Base-by-base conservation (phyloP, 1,140 invertebrate genomes). In the Adelges cooleyi region DNA sequence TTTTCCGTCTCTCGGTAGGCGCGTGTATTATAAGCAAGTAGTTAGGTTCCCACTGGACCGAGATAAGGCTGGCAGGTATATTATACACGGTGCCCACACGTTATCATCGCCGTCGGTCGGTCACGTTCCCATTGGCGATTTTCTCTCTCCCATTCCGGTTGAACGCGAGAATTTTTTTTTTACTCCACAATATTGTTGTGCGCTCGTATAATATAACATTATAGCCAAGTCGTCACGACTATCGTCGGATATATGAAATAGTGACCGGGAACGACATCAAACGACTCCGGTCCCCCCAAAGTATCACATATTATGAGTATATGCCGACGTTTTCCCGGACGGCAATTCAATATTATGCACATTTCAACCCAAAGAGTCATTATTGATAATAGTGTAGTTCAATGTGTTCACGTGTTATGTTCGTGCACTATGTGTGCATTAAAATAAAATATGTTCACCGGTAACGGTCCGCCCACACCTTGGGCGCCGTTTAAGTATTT, bases 41-140 rank as follows among this genome's bases (percentile, higher is more conserved):
- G 1, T 18, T 40, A n/a, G 40, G 25, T 56, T 56, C 42, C 33
- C 36, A 42, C 25, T 36, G 53, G 38, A 23, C 33, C 23, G 38
- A 56, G 38, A 56, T 42, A 56, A 56, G 38, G 36, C 22, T 40
- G 3, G n/a, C 13, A 38, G 2, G 10, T 36, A 52, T 36, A n/a
- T 9, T 11, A 36, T 36, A 52, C 4, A 10, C 11, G n/a, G 11
- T 33, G 11, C 22, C 50, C 50, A 33, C 27, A 25, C 13, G 52
- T 54, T 54, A 54, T 54, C 52, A 40, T 54, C 33, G 36, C 13
- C 33, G 33, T 38, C 33, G 36, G 53, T 56, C 22, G 17, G 38
- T 56, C 53, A 56, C 53, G 53, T 56, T 56, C 23, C 15, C n/a
- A 44, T 56, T 56, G n/a, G 23, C n/a, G 17, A 56, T 56, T 54